Evolutionary conservation across 2,113 vertebrate genomes (phyloP).

Genomic region (Rhabdornis inornatus): DNA sequence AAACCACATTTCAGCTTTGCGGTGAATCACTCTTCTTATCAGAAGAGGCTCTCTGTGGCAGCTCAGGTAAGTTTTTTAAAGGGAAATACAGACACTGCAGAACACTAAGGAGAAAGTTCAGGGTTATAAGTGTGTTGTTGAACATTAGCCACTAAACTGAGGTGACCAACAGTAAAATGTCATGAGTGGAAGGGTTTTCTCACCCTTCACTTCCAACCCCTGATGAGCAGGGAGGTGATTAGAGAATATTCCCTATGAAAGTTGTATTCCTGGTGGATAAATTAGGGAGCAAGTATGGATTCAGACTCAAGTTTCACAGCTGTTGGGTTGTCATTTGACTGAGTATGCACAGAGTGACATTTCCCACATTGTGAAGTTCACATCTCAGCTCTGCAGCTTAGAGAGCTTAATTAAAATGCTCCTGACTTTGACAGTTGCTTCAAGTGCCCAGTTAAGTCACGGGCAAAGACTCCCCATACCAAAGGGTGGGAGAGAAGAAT

Average conservation of each 20-base stretch:
- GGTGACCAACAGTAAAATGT: not conserved
- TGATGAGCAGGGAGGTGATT: not conserved
- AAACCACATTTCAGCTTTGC: rapidly evolving
- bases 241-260: not conserved
- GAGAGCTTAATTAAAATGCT: not conserved
- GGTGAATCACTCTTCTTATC: not conserved
- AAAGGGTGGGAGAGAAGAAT: not conserved
- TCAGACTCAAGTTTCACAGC: not conserved
- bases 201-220: not conserved
- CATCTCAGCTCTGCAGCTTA: not conserved
- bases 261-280: not conserved
- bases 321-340: not conserved
- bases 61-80: not conserved
- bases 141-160: not conserved
- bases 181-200: not conserved
- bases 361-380: not conserved
- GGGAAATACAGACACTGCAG: not conserved
- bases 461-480: not conserved
- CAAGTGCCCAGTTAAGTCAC: not conserved
- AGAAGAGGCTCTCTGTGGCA: rapidly evolving
- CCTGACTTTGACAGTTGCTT: not conserved
- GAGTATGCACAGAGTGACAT: not conserved
- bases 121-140: not conserved
- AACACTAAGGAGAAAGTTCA: not conserved
- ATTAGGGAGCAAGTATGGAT: not conserved